Conservation (phyloP, 2,888 invertebrate genomes). For the Operophtera brumata region DNA sequence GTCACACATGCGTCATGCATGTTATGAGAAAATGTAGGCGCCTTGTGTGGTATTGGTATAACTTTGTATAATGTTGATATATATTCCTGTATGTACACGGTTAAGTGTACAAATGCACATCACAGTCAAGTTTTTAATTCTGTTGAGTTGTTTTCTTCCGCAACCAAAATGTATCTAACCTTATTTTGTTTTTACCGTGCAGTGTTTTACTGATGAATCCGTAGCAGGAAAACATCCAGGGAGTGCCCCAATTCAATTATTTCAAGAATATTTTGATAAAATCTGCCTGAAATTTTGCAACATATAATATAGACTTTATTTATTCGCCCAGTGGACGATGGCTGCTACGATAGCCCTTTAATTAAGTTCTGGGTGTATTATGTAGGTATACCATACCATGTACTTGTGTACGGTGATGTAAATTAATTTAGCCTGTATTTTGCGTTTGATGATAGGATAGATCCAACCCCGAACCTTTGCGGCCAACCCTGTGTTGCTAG, state of each 20-base stretch:
- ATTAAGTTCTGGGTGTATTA: slow-evolving; percentile 8
- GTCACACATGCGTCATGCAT: slow-evolving; percentile 11
- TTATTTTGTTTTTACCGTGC: too few relatives aligned
- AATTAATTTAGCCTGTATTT: not conserved
- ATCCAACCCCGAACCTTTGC: too few relatives aligned
- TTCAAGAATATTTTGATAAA: slow-evolving; percentile 14
- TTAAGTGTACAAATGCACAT: too few relatives aligned
- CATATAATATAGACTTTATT: slow-evolving; percentile 14
- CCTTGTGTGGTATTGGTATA: slow-evolving; percentile 8
- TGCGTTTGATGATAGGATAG: too few relatives aligned
- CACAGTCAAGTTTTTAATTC: too few relatives aligned
- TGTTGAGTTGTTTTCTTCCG: too few relatives aligned
- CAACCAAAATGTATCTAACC: too few relatives aligned
- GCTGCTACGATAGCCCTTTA: slow-evolving; percentile 9
- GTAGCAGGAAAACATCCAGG: slow-evolving; percentile 2
- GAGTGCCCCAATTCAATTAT: slow-evolving; percentile 7
- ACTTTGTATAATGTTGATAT: not conserved
- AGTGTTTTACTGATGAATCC: too few relatives aligned
- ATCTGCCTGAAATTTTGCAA: slow-evolving; percentile 8
- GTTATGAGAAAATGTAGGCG: slow-evolving; percentile 3
- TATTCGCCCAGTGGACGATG: slow-evolving; percentile 11
- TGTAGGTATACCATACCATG: not conserved
- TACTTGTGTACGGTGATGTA: not conserved
- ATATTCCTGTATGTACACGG: not conserved
- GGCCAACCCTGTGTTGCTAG: too few relatives aligned